Evolutionary conservation across 2,797 vertebrate species (phyloP), one percentile per base, ranked within the genome.

Genomic region (Coregonus suidteri): DNA sequence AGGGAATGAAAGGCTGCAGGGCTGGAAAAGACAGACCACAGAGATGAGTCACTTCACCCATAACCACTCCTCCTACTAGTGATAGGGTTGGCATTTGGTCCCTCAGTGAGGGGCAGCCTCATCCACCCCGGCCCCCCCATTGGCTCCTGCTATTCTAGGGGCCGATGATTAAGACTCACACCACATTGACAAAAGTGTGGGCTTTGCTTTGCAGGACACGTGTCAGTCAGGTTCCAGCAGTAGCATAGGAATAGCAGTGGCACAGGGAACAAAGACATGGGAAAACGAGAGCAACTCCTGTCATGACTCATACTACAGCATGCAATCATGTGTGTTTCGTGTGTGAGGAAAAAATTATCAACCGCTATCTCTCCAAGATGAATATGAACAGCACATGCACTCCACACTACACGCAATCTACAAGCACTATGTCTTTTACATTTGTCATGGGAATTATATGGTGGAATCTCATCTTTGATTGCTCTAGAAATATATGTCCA

Each of bases 41-140:
- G 72, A 18, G 76, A 81, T 88, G 80, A 88, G 74, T 85, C 86
- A 88, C 68, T 83, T 82, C 74, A 75, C 82, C 78, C 74, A 25
- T 67, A 79, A 71, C 70, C 68, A 70, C 41, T 47, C 41, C 41
- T 47, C 41, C 41, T 47, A 47, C 59, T 75, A 35, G 71, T 78
- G 75, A 83, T 73, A 79, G 66, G 69, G 41, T 64, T 84, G 79
- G 79, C 78, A 77, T 75, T 11, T 70, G 74, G 72, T 65, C 35
- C 75, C 31, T 18, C 47, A 47, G 47, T 56, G 51, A 59, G 69
- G 53, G 67, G n/a, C n/a, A 53, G 67, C 80, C 77, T 78, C 75
- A 79, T 77, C 76, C 68, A 53, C 16, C n/a, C 72, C 66, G 71
- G 30, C 31, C 30, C 25, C 20, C 59, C 59, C 9, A 68, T 67